These are phyloP conservation scores for Magallana angulata DNA, from an alignment of 1,140 invertebrate species.

Conservation along the genomic window DNA sequence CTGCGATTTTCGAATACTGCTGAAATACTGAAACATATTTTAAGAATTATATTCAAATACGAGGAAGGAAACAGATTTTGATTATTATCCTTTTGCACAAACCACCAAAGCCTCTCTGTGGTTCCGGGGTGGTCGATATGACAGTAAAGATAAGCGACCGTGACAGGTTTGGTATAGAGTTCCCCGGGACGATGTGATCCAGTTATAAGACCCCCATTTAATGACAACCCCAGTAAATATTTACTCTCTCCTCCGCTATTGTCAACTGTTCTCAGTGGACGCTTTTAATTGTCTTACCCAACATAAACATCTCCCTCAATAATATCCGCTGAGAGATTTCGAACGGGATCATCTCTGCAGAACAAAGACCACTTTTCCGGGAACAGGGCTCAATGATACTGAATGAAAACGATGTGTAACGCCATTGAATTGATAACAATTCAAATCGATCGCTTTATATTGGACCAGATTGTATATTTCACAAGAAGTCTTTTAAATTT, in stretches of 20 bases:
- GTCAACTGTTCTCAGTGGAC: neutral
- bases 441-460: too few species aligned
- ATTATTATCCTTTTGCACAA: too few species aligned
- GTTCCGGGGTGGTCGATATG: neutral
- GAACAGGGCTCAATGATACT: too few species aligned
- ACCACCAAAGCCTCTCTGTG: too few species aligned
- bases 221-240: conserved; percentile 6
- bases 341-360: neutral
- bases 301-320: neutral
- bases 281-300: conserved; percentile 27
- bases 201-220: neutral
- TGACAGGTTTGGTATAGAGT: neutral
- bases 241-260: neutral
- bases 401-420: too few species aligned
- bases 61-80: too few species aligned
- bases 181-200: neutral
- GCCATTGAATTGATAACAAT: too few species aligned
- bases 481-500: too few species aligned
- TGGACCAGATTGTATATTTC: too few species aligned
- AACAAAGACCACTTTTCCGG: neutral
- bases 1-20: too few species aligned
- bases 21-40: too few species aligned
- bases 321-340: neutral
- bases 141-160: neutral
- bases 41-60: too few species aligned